Conservation (phyloP, 2,113 vertebrate species). For the Forbesichthys agassizii region DNA sequence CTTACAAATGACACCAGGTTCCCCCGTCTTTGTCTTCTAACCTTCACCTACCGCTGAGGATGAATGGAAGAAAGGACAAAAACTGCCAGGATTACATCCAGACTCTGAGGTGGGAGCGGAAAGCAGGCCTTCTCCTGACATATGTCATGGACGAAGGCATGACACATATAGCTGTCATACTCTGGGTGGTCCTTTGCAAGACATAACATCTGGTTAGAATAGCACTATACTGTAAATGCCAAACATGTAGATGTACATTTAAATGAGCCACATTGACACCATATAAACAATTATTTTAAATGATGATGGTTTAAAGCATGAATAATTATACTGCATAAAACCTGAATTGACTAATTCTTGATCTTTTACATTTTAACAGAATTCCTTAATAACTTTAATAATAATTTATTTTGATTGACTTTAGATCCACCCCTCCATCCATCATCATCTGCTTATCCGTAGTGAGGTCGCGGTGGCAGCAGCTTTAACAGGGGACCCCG, state of each 20-base stretch:
- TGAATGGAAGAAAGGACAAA: conserved; percentile 93
- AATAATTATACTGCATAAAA: too few species aligned
- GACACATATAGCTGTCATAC: conserved; percentile 81
- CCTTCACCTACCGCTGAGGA: conserved; percentile 86
- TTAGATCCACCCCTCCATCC: too few species aligned
- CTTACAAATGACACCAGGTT: conserved; percentile 65
- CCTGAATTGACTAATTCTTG: too few species aligned
- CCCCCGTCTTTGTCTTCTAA: conserved; percentile 64
- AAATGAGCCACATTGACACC: neutral
- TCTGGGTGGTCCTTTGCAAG: conserved; percentile 79
- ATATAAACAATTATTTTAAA: neutral
- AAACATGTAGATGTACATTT: neutral
- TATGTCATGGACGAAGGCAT: conserved; percentile 88
- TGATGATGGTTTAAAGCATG: too few species aligned
- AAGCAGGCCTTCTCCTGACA: conserved; percentile 81
- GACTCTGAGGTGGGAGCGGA: conserved; percentile 86
- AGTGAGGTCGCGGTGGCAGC: too few species aligned
- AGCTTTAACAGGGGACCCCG: too few species aligned
- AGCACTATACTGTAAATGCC: neutral
- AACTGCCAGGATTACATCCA: conserved; percentile 87
- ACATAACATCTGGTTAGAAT: conserved; percentile 3
- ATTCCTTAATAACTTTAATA: too few species aligned
- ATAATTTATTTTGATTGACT: too few species aligned
- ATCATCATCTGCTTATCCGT: too few species aligned
- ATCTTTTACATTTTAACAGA: too few species aligned